Evolutionary conservation across 2,888 invertebrate genomes (phyloP).

Genomic region (Leptopilina myrica): DNA sequence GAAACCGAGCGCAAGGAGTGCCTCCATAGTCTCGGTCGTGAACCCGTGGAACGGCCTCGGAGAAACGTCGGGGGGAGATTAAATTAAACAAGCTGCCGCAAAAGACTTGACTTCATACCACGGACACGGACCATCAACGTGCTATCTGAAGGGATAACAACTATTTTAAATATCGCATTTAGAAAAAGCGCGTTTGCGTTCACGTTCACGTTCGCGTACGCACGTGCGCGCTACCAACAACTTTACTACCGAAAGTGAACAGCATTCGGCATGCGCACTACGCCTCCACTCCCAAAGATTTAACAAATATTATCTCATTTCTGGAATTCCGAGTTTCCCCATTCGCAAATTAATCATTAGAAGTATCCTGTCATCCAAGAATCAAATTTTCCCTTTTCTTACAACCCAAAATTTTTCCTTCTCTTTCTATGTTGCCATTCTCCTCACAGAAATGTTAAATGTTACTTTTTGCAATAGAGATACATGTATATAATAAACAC

Average conservation of each 20-base stretch:
- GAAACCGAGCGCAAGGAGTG: slow-evolving; percentile 51
- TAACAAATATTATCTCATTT: background rate
- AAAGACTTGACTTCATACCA: slow-evolving; percentile 48
- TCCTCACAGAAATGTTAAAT: no score
- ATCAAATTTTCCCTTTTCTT: no score
- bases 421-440: no score
- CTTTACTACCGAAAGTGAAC: slow-evolving; percentile 9
- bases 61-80: slow-evolving; percentile 60
- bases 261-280: slow-evolving; percentile 11
- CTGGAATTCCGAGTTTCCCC: background rate
- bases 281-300: background rate
- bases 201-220: slow-evolving; percentile 6
- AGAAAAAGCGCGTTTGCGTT: slow-evolving; percentile 6
- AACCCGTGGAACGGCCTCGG: slow-evolving; percentile 68
- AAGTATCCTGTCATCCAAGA: no score
- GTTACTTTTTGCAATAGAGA: background rate
- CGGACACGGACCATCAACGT: slow-evolving; percentile 25
- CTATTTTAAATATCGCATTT: slow-evolving; percentile 39
- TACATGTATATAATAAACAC: background rate
- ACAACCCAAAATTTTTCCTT: no score
- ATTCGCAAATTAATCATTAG: no score
- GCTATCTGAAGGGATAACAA: slow-evolving; percentile 33
- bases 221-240: slow-evolving; percentile 32
- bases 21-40: slow-evolving; percentile 67
- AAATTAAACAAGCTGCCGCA: slow-evolving; percentile 62